Evolutionary conservation across 2,888 invertebrate genomes (phyloP), one percentile per base, ranked within the genome.

Genomic region (Baccha elongata): DNA sequence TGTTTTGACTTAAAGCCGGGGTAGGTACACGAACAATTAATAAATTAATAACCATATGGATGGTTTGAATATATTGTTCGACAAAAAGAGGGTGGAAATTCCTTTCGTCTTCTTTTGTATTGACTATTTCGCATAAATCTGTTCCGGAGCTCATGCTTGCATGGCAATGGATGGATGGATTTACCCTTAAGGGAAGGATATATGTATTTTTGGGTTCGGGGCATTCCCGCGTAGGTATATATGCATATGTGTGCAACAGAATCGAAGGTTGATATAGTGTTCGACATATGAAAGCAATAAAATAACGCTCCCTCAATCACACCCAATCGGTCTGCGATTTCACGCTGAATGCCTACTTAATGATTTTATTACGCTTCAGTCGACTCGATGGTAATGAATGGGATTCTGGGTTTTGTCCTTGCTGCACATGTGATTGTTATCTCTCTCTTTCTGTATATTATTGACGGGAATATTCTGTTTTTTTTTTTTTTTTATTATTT

Each of bases 301-400:
- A 71, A 53, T 60, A 60, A 40, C 42, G 67, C 75, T 67, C 76
- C 76, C 76, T 83, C 73, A 68, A 78, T 76, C 68, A 68, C 81
- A 81, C 72, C 83, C 72, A 72, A 76, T 76, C 81, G 60, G 67
- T 58, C 62, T 71, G 62, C 62, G 75, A 76, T 67, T 83, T 72
- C 67, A 72, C 81, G 72, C 83, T 64, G 55, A 78, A 83, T 78
- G 72, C 78, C 83, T 83, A 78, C 78, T 83, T 83, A 83, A 72
- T 78, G 78, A 83, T 83, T 83, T 83, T 78, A 83, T 78, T 76
- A 83, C 83, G 76, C 83, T 76, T 76, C 72, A 72, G 62, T 83
- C 83, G 67, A 68, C 44, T 79, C 60, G 40, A 68, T 48, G 72
- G 83, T 68, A 55, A 32, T 37, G 50, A 74, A 52, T 69, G 44